Conservation (phyloP, 2,113 vertebrate genomes). For the Callopanchax toddi region DNA sequence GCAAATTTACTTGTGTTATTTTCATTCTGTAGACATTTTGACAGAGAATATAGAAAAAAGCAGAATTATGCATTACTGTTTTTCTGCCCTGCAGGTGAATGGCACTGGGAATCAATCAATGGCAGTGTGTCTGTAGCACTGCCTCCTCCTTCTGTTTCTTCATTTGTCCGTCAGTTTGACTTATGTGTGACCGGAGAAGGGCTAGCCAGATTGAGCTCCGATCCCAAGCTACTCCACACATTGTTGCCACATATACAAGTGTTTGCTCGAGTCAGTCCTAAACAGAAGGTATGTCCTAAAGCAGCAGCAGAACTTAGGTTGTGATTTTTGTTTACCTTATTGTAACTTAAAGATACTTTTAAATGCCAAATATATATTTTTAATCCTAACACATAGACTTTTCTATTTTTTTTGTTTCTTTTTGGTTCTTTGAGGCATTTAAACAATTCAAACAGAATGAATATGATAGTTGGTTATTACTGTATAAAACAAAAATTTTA, state of each 20-base stretch:
- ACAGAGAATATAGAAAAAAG: neutral
- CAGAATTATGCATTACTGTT: neutral
- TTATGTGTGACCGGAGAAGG: slow-evolving; percentile 94
- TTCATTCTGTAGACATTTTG: neutral
- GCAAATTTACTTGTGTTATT: slow-evolving; percentile 1
- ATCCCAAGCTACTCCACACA: slow-evolving; percentile 65
- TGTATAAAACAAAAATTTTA: neutral
- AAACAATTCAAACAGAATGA: neutral
- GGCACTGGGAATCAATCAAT: slow-evolving; percentile 89
- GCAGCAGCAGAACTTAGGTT: neutral
- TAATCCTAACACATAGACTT: no score
- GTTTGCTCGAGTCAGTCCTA: slow-evolving; percentile 83
- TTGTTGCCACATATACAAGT: slow-evolving; percentile 80
- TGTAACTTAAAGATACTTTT: neutral
- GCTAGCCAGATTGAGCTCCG: slow-evolving; percentile 79
- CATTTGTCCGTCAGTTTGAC: slow-evolving; percentile 80
- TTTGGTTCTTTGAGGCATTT: slow-evolving; percentile 11
- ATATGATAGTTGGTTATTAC: neutral
- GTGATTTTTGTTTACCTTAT: neutral
- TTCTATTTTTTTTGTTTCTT: no score
- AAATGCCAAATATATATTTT: no score
- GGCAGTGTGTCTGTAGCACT: slow-evolving; percentile 76
- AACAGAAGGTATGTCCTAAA: slow-evolving; percentile 77
- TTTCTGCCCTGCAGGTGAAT: slow-evolving; percentile 75
- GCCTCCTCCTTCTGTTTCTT: slow-evolving; percentile 63